Conservation (phyloP, 2,888 invertebrate genomes). For the Lumbricus terrestris region DNA sequence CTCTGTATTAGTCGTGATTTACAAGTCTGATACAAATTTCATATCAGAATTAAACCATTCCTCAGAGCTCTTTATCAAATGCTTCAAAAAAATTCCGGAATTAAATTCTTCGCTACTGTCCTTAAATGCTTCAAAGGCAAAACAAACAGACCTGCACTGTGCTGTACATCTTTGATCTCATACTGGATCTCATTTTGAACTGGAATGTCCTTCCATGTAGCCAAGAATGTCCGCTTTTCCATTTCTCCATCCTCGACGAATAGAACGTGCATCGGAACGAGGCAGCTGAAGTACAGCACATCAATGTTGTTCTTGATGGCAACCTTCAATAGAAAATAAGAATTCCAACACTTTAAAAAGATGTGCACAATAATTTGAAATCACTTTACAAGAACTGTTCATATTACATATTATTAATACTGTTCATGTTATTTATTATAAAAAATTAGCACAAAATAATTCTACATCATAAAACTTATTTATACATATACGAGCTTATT, state of each 20-base stretch:
- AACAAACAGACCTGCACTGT: slow-evolving; percentile 51
- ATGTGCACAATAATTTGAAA: not conserved
- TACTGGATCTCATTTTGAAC: slow-evolving; percentile 95
- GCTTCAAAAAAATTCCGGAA: too few species aligned
- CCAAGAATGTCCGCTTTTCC: slow-evolving; percentile 92
- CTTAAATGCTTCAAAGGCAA: slow-evolving; percentile 72
- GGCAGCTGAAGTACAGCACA: slow-evolving; percentile 93
- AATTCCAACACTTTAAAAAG: not conserved
- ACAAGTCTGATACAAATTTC: too few species aligned
- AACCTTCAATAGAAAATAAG: slow-evolving; percentile 65
- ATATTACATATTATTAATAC: too few species aligned
- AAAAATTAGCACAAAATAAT: too few species aligned
- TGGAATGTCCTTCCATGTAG: slow-evolving; percentile 99
- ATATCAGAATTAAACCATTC: too few species aligned
- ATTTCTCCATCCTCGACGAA: slow-evolving; percentile 95
- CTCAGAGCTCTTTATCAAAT: too few species aligned
- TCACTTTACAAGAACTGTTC: not conserved
- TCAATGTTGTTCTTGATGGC: slow-evolving; percentile 98
- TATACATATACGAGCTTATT: too few species aligned
- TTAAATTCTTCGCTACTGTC: slow-evolving; percentile 79
- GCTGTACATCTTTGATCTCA: slow-evolving; percentile 72
- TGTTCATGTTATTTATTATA: too few species aligned
- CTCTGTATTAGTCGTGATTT: too few species aligned
- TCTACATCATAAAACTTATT: too few species aligned
- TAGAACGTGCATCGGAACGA: slow-evolving; percentile 86